Base-by-base conservation (phyloP, 1,140 invertebrate species). In the Episyrphus balteatus region DNA sequence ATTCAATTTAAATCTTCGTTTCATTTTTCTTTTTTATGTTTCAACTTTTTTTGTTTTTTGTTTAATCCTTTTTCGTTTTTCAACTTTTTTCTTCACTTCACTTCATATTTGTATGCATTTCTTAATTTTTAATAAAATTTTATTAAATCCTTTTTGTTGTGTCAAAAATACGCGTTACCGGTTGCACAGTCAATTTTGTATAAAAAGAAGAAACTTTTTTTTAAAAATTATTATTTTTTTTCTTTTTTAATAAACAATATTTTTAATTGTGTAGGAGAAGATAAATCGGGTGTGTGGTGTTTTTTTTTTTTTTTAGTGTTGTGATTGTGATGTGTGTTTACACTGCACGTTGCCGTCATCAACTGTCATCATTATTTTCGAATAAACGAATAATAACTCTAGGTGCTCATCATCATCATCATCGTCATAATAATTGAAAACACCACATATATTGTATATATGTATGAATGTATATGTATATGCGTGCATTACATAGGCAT, bases 321-420 rank as follows among this genome's bases (percentile, higher is more conserved):
- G 30, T 45, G 42, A 18, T 49, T 47, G 17, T 44, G 39, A 30
- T 44, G 17, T 14, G 39, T 50, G 51, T 52, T 49, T 44, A 46
- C 51, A 38, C 39, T 46, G 31, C 47, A 33, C 51, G 42, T 17
- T 49, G n/a, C 47, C 40, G 44, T 49, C 51, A 52, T 46, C 51
- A 45, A 52, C 51, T 52, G 51, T 52, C 51, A 52, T 42, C 50
- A 34, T 44, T 36, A 40, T 44, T 34, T 48, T 42, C 47, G 31
- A 37, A 37, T 48, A 44, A 44, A 26, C 26, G 41, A 37, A 38
- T 48, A 48, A 48, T 48, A 48, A 44, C 39, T 17, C 42, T 43
- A 31, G 41, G 21, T 21, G 40, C 40, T 42, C 32, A 32, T 48
- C 47, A 48, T 48, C 34, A 44, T 44, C 21, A 26, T 26, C 21